Conservation (phyloP, 2,797 vertebrate genomes). For the Bovichtus variegatus region DNA sequence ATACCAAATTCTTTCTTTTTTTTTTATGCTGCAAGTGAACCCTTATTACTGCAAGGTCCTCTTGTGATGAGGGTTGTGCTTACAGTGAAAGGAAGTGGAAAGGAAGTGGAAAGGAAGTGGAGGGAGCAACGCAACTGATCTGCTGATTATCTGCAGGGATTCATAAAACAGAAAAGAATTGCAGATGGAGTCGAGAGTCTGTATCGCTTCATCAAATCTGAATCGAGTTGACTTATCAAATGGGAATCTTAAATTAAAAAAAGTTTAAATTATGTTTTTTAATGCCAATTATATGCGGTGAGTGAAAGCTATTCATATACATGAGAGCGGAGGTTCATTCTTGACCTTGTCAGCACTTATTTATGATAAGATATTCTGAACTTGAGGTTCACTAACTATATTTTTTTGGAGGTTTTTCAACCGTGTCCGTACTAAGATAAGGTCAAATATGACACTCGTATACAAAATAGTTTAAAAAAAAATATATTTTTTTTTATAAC, state of each 20-base stretch:
- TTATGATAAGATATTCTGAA: not conserved
- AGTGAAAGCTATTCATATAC: not conserved
- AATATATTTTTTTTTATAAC: too few relatives aligned
- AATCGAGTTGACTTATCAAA: not conserved
- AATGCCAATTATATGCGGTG: not conserved
- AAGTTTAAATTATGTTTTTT: not conserved
- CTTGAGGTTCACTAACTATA: not conserved
- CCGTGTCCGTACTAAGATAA: not conserved
- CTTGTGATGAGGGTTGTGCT: not conserved
- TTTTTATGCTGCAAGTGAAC: not conserved
- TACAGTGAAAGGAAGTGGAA: not conserved
- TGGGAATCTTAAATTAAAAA: not conserved
- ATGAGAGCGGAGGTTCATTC: not conserved
- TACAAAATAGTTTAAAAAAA: not conserved
- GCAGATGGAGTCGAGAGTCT: not conserved
- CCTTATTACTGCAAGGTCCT: not conserved
- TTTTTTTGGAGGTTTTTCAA: not conserved
- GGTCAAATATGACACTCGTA: not conserved
- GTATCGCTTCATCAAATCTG: not conserved
- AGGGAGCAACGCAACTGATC: not conserved
- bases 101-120: too few relatives aligned
- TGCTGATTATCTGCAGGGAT: too few relatives aligned
- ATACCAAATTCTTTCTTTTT: not conserved
- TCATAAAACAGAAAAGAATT: too few relatives aligned
- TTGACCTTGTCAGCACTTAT: not conserved